Evolutionary conservation across 2,888 invertebrate genomes (phyloP), one percentile per base, ranked within the genome.

Genomic region (Lamellibrachia satsuma): DNA sequence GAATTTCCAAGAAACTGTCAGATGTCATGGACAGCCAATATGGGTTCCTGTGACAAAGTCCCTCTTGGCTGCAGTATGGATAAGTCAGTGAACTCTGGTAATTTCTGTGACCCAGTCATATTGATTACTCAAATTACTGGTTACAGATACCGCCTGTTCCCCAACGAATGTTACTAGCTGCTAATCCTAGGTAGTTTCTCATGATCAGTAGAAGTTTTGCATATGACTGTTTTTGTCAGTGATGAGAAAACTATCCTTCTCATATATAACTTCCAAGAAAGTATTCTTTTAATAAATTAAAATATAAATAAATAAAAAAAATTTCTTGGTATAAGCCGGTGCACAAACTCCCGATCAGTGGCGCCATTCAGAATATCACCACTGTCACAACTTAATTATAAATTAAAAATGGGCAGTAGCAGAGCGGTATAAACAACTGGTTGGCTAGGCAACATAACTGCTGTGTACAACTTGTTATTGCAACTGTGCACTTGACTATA

Each of bases 1-100:
- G 2, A n/a, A 75, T 22, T 75, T 75, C 75, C 75, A 75, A 75
- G 75, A 75, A 75, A 75, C 15, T 15, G 75, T 22, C 75, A 75
- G 75, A 75, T 75, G 15, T 75, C 75, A 39, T 75, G 75, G 75
- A 75, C 75, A 75, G 75, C 75, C 75, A 75, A 75, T 75, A 75
- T 2, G 22, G 39, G 75, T 75, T 75, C 75, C 6, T 6, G n/a
- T 75, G 3, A 75, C 75, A 75, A 4, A 75, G 75, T 1, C 6
- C 75, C 75, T 75, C 3, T 6, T n/a, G 22, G 75, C 75, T 22
- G 15, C 75, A 75, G 75, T 75, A n/a, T 6, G 75, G 75, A 75
- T 75, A 75, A 75, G 75, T 75, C 75, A 75, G 22, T 75, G 75
- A 22, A 11, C 75, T 15, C 15, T 22, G n/a, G 75, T n/a, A 22